A percentile compares a stretch with the other conserved stretches of the same genome.
Evolutionary conservation across 2,888 invertebrate genomes (phyloP).

Genomic region (Schizaphis graminum): DNA sequence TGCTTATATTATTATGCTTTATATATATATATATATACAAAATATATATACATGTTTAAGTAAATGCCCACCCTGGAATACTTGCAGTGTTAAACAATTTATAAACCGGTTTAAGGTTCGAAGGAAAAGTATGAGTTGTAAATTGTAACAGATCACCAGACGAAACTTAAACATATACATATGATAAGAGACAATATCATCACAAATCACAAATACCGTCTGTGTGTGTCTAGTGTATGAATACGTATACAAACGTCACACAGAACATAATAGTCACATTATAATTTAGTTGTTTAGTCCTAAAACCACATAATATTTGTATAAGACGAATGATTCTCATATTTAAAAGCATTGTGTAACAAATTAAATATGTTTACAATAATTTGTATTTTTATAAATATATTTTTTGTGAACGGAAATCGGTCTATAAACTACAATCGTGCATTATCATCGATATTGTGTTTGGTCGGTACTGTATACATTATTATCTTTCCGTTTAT

Average conservation of each 20-base stretch:
- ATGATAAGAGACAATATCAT: background rate
- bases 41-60: background rate
- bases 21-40: no score
- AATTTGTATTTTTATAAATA: background rate
- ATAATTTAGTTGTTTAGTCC: background rate
- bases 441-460: background rate
- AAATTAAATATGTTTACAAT: background rate
- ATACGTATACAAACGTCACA: background rate
- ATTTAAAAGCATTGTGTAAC: background rate
- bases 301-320: background rate
- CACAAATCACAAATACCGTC: background rate
- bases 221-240: background rate
- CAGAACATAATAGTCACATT: background rate
- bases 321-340: background rate
- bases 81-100: background rate
- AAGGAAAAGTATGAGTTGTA: background rate
- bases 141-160: background rate
- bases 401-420: background rate
- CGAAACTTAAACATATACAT: background rate
- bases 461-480: background rate
- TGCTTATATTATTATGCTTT: background rate
- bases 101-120: slow-evolving; percentile 2
- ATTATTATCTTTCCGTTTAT: background rate
- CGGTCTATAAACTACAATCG: background rate
- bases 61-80: background rate